Evolutionary conservation across 2,888 invertebrate genomes (phyloP).

Genomic region (Scelioninae gen. 1): DNA sequence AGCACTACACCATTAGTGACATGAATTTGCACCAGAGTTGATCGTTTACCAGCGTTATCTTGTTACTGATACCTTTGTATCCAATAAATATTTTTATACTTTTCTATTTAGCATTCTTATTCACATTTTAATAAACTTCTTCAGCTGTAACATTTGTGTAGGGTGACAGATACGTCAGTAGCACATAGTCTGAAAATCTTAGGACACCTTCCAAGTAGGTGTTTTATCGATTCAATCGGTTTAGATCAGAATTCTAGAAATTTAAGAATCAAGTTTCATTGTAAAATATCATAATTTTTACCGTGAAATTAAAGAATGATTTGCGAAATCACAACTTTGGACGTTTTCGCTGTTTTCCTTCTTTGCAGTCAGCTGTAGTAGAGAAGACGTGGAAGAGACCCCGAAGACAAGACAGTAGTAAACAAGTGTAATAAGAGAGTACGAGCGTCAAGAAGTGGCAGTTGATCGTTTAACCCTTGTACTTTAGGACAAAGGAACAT

Average conservation of each 20-base stretch:
- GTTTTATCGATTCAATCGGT: slow-evolving; percentile 78
- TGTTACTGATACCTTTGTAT: background rate
- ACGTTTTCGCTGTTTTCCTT: background rate
- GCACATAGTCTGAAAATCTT: background rate
- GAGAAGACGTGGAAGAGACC: slow-evolving; percentile 69
- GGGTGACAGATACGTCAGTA: background rate
- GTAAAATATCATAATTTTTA: slow-evolving; percentile 73
- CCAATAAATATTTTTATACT: too few species aligned
- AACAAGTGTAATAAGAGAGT: slow-evolving; percentile 78
- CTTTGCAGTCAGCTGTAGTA: background rate
- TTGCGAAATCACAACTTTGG: background rate
- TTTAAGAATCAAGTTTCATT: slow-evolving; percentile 39
- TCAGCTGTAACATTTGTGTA: background rate
- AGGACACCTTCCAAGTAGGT: slow-evolving; percentile 29
- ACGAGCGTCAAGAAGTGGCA: slow-evolving; percentile 76
- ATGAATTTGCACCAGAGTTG: background rate
- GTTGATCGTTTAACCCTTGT: slow-evolving; percentile 38
- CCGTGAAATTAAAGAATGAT: background rate
- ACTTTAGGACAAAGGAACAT: slow-evolving; percentile 23
- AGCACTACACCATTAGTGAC: background rate
- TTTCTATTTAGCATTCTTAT: too few species aligned
- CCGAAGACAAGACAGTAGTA: slow-evolving; percentile 76
- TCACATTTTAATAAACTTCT: too few species aligned
- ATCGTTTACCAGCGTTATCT: background rate
- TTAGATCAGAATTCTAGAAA: slow-evolving; percentile 75